phyloP scores from a whole-genome alignment of 2,797 vertebrate genomes.

The Taenioides sp. region DNA sequence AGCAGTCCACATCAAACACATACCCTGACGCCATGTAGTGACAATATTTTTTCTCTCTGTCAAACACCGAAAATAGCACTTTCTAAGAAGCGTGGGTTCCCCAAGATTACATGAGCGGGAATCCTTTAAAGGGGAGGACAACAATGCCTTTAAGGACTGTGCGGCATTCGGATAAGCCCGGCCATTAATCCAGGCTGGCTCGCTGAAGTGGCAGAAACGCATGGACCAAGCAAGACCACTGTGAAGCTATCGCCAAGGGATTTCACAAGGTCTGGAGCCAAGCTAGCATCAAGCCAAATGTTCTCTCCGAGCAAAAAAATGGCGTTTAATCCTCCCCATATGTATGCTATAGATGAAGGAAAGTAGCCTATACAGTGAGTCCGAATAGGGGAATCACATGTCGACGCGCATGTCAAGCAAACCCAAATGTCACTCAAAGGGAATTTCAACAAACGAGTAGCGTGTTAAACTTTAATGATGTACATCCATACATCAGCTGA shows the following conservation, averaged over 20 bases:
- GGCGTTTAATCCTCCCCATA: constrained; percentile 34
- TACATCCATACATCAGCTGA: constrained; percentile 47
- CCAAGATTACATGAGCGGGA: constrained; percentile 45
- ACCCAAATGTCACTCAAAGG: constrained; percentile 20
- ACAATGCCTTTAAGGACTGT: constrained; percentile 40
- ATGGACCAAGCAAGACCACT: constrained; percentile 43
- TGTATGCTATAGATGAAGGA: constrained; percentile 15
- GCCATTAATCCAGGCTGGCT: constrained; percentile 57
- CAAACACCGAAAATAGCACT: constrained; percentile 26
- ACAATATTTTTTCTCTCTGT: constrained; percentile 6
- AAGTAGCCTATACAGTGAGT: background rate
- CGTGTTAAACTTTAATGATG: constrained; percentile 57
- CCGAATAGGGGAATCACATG: constrained; percentile 18
- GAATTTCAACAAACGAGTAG: constrained; percentile 52
- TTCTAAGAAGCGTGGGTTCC: constrained; percentile 48
- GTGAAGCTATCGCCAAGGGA: constrained; percentile 53
- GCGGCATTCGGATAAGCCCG: constrained; percentile 53
- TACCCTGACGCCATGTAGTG: constrained; percentile 15
- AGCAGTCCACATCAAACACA: constrained; percentile 51
- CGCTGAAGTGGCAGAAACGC: constrained; percentile 37
- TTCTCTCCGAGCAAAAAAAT: constrained; percentile 28
- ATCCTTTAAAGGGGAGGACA: constrained; percentile 30
- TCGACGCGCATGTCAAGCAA: constrained; percentile 25
- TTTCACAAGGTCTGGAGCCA: constrained; percentile 48
- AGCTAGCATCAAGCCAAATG: constrained; percentile 19